These are phyloP conservation scores for Cotesia chilonis DNA, from an alignment of 1,140 invertebrate genomes.

Conservation along the genomic window DNA sequence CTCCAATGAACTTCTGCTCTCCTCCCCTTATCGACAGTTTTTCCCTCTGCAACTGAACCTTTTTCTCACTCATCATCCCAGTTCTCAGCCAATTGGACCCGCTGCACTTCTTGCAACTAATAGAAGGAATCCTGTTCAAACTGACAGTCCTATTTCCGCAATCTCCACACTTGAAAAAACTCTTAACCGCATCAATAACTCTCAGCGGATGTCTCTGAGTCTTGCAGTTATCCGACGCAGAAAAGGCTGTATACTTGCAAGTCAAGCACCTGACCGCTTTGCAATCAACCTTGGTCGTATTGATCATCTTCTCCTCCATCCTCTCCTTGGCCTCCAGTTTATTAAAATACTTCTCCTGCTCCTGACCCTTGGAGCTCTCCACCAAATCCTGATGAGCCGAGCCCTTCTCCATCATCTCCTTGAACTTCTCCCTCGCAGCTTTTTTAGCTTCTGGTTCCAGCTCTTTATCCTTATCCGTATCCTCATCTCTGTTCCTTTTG, in stretches of 20 bases:
- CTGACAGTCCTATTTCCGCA: conserved; percentile 85
- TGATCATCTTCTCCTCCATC: conserved; percentile 92
- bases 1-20: conserved; percentile 76
- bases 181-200: conserved; percentile 80
- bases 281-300: conserved; percentile 82
- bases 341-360: conserved; percentile 87
- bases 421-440: conserved; percentile 72
- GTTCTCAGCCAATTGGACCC: conserved; percentile 79
- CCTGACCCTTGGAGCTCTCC: conserved; percentile 75
- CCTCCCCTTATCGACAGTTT: conserved; percentile 76
- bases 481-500: conserved; percentile 64
- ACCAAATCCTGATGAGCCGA: conserved; percentile 82
- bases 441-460: conserved; percentile 63
- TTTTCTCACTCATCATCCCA: conserved; percentile 82
- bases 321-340: conserved; percentile 89
- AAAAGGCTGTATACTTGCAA: conserved; percentile 90
- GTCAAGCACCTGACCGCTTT: conserved; percentile 88
- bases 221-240: conserved; percentile 84
- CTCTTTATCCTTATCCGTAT: conserved; percentile 61
- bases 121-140: conserved; percentile 79
- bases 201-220: conserved; percentile 80
- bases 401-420: conserved; percentile 80
- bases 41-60: conserved; percentile 63
- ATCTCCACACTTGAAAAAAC: conserved; percentile 90
- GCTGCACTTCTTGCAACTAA: conserved; percentile 81